Evolutionary conservation across 2,888 invertebrate genomes (phyloP), one percentile per base, ranked within the genome.

Genomic region (Slavum lentiscoides): DNA sequence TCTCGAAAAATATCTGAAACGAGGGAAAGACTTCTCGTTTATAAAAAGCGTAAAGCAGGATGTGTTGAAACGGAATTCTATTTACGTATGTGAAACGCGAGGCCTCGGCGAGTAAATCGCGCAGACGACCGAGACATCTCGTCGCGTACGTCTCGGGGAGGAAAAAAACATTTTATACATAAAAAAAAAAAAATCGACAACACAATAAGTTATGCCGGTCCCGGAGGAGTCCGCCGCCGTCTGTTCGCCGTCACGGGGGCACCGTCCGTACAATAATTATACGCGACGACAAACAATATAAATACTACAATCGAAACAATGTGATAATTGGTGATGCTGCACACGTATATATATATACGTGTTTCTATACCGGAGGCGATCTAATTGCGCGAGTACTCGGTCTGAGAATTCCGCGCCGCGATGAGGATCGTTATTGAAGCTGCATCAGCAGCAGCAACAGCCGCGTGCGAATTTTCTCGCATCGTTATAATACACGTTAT

Each of bases 321-420:
- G 66, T 30, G 30, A 66, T 66, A 66, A 66, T 66, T n/a, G 66
- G 43, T 21, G 66, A 66, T 66, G 17, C 37, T 21, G 17, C 59
- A 23, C 59, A 59, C 59, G n/a, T 59, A 6, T 37, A 37, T 19
- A 64, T 37, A 6, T 37, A 37, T 19, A 64, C 17, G 43, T 15
- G 61, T 23, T 11, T 30, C 17, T 62, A 1, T 62, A 30, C 9
- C n/a, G n/a, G 3, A 39, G 39, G 11, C 66, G n/a, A 66, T 43
- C n/a, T n/a, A 66, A 19, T 64, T 19, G 37, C 64, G 30, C 21
- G 30, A 30, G 30, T 30, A 4, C 1, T 49, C 19, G 43, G 73
- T 74, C 73, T 62, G 73, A 53, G 73, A 74, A 74, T 74, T 53
- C 53, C 19, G 19, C 19, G 55, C 19, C 55, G 55, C 19, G 17